A percentile compares a stretch with the other conserved stretches of the same genome.
These are phyloP conservation scores for Catocala sponsa DNA, from an alignment of 2,888 invertebrate genomes.

Conservation along the genomic window DNA sequence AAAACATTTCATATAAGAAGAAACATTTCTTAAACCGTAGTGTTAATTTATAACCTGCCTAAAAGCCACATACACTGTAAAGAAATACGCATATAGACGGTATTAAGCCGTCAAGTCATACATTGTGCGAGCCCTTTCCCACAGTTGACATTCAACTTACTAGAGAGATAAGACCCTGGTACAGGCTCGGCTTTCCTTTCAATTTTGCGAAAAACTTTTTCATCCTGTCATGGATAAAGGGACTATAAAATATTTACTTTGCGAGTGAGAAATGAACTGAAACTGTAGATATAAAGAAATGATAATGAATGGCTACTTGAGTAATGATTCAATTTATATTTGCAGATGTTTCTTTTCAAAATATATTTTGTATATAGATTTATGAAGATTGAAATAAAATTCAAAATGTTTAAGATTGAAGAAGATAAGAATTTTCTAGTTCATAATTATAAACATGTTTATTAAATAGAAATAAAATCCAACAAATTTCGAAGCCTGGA, in stretches of 20 bases:
- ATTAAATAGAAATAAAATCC: no score
- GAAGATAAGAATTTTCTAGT: no score
- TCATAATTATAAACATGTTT: no score
- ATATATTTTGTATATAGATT: no score
- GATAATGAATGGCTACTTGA: no score
- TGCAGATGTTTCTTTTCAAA: no score
- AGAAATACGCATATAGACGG: conserved; percentile 10
- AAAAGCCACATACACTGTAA: conserved; percentile 2
- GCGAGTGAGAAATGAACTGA: background rate
- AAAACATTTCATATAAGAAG: no score
- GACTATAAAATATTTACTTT: background rate
- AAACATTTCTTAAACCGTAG: background rate
- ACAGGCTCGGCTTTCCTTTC: conserved; percentile 12
- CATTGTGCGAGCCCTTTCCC: conserved; percentile 11
- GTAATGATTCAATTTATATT: no score
- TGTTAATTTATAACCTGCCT: background rate
- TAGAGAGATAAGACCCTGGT: conserved; percentile 17
- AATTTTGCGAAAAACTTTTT: conserved; percentile 12
- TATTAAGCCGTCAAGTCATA: conserved; percentile 18
- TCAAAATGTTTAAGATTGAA: no score
- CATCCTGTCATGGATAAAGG: conserved; percentile 6
- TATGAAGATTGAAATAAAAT: no score
- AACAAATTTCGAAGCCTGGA: no score
- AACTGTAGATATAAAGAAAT: no score
- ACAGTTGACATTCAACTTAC: conserved; percentile 20